A percentile compares a stretch with the other conserved stretches of the same genome.
Evolutionary conservation across 2,113 vertebrate genomes (phyloP).

Genomic region (Malurus alboscapulatus): DNA sequence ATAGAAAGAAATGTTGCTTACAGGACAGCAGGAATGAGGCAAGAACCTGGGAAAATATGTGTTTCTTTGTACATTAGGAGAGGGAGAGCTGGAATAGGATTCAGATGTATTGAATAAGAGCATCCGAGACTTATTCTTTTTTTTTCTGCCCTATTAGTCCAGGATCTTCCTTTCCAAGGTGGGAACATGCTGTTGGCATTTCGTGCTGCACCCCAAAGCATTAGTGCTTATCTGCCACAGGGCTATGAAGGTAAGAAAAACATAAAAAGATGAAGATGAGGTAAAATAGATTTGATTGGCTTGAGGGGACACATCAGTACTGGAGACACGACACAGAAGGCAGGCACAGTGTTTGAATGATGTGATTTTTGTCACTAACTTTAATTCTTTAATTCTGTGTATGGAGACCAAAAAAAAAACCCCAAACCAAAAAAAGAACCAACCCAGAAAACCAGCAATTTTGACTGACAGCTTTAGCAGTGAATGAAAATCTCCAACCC

Average conservation of each 20-base stretch:
- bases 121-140: neutral
- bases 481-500: neutral
- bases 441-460: neutral
- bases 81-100: neutral
- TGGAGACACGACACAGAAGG: neutral
- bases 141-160: neutral
- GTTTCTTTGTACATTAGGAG: neutral
- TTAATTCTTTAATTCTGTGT: neutral
- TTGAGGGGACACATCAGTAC: neutral
- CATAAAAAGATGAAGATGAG: neutral
- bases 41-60: neutral
- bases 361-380: neutral
- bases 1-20: neutral
- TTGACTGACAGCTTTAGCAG: neutral
- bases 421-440: neutral
- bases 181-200: neutral
- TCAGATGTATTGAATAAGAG: neutral
- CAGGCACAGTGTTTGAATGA: neutral
- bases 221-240: neutral
- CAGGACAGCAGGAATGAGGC: neutral
- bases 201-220: neutral
- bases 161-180: neutral
- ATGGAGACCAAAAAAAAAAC: neutral
- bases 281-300: neutral
- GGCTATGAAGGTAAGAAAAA: neutral